A percentile compares a stretch with the other conserved stretches of the same genome.
phyloP scores from a whole-genome alignment of 2,888 invertebrate species.

The Tridacna gigas region DNA sequence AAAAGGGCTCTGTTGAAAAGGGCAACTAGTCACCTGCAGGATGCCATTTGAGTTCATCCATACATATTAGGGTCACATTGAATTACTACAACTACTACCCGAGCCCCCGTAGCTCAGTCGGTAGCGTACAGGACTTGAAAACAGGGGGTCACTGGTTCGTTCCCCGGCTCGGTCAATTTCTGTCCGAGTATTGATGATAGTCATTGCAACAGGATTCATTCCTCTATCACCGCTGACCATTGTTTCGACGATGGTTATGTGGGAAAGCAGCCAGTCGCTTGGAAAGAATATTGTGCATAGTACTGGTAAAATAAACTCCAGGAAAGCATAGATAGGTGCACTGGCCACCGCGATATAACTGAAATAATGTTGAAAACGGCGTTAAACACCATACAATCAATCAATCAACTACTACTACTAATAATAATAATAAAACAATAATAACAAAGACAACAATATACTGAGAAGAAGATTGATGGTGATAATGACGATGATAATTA shows the following conservation, averaged over 20 bases:
- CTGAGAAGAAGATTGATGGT: too few relatives aligned
- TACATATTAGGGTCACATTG: neutral
- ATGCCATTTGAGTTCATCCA: too few relatives aligned
- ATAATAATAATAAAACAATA: too few relatives aligned
- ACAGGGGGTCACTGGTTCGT: neutral
- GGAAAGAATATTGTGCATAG: neutral
- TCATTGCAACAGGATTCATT: neutral
- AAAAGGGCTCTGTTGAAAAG: neutral
- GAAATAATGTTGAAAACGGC: neutral
- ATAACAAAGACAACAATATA: too few relatives aligned
- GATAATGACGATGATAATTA: too few relatives aligned
- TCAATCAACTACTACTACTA: too few relatives aligned
- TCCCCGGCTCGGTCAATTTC: neutral
- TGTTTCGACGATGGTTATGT: too few relatives aligned
- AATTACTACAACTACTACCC: neutral
- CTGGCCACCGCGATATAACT: neutral
- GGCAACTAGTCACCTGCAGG: neutral
- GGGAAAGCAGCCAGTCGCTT: neutral
- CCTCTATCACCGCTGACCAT: neutral
- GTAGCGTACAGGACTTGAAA: neutral
- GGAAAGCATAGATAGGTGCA: neutral
- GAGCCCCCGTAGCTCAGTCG: too few relatives aligned
- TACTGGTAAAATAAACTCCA: neutral
- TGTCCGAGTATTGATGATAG: neutral
- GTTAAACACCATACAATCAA: neutral